phyloP scores from a whole-genome alignment of 1,140 invertebrate species.

The Pristionchus pacificus region DNA sequence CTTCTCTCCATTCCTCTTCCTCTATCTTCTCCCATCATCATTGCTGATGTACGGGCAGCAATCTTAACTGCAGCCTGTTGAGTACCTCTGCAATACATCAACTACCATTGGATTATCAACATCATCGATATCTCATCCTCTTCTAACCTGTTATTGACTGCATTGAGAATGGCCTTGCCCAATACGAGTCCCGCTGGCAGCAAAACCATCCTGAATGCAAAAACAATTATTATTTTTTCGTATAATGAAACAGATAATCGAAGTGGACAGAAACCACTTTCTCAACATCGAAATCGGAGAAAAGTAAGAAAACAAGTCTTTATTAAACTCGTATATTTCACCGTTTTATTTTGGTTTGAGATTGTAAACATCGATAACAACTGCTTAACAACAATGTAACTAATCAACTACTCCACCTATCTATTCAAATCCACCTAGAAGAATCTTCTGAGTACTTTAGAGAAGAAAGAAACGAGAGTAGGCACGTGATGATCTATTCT shows the following conservation, averaged over 20 bases:
- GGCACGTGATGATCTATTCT: constrained; percentile 28
- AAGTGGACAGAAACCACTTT: too few relatives aligned
- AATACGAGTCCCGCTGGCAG: not conserved
- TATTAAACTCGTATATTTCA: too few relatives aligned
- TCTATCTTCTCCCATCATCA: not conserved
- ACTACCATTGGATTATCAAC: not conserved
- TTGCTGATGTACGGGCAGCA: not conserved
- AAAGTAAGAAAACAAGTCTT: too few relatives aligned
- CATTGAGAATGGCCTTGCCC: not conserved
- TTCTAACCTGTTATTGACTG: not conserved
- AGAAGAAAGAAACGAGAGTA: constrained; percentile 17
- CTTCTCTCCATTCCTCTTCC: not conserved
- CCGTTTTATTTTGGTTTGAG: too few relatives aligned
- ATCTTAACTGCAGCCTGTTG: not conserved
- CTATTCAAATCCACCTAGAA: too few relatives aligned
- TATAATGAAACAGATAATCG: too few relatives aligned
- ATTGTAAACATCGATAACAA: too few relatives aligned
- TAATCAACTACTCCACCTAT: too few relatives aligned
- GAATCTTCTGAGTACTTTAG: constrained; percentile 22
- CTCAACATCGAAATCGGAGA: too few relatives aligned
- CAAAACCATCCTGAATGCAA: not conserved
- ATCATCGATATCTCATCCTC: not conserved
- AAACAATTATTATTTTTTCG: too few relatives aligned
- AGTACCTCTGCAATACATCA: not conserved
- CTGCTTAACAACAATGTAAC: too few relatives aligned